Base-by-base conservation (phyloP, 1,140 invertebrate species). In the Aphelinus atriplicis region DNA sequence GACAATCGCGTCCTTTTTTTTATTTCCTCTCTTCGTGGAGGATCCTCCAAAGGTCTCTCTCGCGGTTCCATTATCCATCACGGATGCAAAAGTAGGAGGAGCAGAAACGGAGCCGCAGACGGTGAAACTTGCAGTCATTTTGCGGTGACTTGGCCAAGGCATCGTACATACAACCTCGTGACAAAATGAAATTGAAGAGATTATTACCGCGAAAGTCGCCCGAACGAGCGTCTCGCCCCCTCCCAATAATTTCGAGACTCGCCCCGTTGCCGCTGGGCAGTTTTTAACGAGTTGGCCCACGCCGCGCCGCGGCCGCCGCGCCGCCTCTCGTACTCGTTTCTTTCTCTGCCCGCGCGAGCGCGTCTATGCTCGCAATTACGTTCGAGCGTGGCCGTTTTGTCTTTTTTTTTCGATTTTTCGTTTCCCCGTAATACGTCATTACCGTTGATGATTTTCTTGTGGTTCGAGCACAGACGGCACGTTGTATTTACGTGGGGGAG, bases 71-170 rank as follows among this genome's bases (percentile, higher is more conserved):
- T 78, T 76, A 77, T 46, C 68, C 57, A 62, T 46, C 48, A 6
- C 46, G 69, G 60, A 62, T 46, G 58, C 48, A 4, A 5, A 7
- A 53, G 7, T 62, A 43, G 26, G 55, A 1, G 26, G 45, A 6
- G 53, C 26, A 26, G 26, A 26, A 26, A 26, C 26, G 26, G 26
- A 26, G 26, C 26, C 26, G 26, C 26, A 26, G 62, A 55, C 50
- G 9, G 53, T 42, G 9, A 69, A 72, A 70, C 66, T 70, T n/a
- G n/a, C n/a, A n/a, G 73, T 75, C 66, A 70, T 75, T 75, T 75
- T 75, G 73, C 51, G 67, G 73, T 55, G 10, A 10, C 7, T 2
- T n/a, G 45, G 47, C 47, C 46, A 9, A 56, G 26, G 26, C 26
- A 26, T 26, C 26, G 56, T 7, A n/a, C 66, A 46, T 7, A n/a